Conservation (phyloP, 2,113 vertebrate genomes). For the Sinosuthora webbiana region DNA sequence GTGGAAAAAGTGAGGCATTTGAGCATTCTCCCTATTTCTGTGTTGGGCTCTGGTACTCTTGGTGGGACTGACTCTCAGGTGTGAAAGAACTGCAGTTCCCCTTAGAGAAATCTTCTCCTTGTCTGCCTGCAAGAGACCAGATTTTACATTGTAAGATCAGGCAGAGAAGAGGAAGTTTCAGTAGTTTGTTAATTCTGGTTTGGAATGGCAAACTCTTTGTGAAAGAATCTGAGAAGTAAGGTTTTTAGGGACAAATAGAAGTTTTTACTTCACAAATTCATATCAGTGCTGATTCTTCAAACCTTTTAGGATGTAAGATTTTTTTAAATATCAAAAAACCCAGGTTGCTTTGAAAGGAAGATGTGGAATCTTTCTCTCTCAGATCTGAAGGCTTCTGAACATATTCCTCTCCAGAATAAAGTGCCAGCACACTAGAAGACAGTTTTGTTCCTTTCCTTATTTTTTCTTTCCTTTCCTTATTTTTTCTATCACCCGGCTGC, state of each 20-base stretch:
- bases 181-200: not conserved
- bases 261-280: not conserved
- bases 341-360: not conserved
- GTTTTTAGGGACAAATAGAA: not conserved
- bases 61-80: not conserved
- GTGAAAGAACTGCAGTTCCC: not conserved
- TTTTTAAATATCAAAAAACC: not conserved
- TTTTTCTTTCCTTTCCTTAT: not conserved
- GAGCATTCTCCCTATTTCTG: not conserved
- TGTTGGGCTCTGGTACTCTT: not conserved
- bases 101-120: not conserved
- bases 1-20: slow-evolving; percentile 51
- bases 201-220: not conserved
- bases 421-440: not conserved
- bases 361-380: not conserved
- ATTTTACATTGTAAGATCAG: not conserved
- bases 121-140: not conserved
- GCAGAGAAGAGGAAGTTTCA: not conserved
- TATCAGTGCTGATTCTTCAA: not conserved
- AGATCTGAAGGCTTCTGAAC: not conserved
- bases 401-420: not conserved
- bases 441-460: not conserved
- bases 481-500: not conserved
- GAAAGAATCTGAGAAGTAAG: not conserved
- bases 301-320: not conserved